A percentile compares a stretch with the other conserved stretches of the same genome.
These are phyloP conservation scores for Callimorpha dominula DNA, from an alignment of 2,888 invertebrate genomes.

Conservation along the genomic window DNA sequence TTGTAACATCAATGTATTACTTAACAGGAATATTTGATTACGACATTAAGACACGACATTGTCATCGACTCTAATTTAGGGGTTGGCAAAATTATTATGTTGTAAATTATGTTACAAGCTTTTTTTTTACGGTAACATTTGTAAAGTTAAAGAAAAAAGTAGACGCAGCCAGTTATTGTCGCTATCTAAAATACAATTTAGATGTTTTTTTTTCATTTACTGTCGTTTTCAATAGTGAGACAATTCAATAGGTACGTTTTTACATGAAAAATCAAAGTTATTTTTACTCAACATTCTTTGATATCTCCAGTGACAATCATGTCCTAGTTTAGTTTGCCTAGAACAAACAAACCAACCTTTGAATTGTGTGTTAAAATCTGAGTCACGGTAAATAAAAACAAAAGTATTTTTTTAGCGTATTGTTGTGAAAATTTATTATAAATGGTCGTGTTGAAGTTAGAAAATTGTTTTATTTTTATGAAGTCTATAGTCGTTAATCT, in stretches of 20 bases:
- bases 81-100: not conserved
- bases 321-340: constrained; percentile 7
- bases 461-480: not conserved
- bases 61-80: not conserved
- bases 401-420: not conserved
- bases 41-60: not conserved
- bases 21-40: not conserved
- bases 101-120: too few species aligned
- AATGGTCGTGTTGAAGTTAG: not conserved
- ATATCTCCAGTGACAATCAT: constrained; percentile 15
- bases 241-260: not conserved
- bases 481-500: not conserved
- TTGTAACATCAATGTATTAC: not conserved
- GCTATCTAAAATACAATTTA: not conserved
- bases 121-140: not conserved
- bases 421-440: constrained; percentile 1
- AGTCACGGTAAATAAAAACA: not conserved
- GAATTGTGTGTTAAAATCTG: constrained; percentile 11
- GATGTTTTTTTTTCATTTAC: too few species aligned
- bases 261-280: constrained; percentile 14
- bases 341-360: constrained; percentile 4
- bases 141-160: not conserved
- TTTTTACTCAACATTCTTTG: constrained; percentile 11
- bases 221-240: constrained; percentile 5
- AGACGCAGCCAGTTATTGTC: not conserved